phyloP scores from a whole-genome alignment of 1,140 invertebrate species.

The Paralvinella palmiformis region DNA sequence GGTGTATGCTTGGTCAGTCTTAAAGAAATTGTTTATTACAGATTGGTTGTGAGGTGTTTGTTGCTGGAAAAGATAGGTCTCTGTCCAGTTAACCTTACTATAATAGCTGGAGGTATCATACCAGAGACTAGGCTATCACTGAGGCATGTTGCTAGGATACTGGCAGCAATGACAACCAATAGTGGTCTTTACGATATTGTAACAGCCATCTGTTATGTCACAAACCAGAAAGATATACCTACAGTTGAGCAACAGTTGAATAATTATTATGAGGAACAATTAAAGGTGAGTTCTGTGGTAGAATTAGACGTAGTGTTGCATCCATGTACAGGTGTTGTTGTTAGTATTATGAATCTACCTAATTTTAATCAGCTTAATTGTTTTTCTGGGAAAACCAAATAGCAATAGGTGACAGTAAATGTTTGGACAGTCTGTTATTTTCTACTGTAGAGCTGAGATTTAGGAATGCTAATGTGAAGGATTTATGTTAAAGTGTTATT shows the following conservation, averaged over 20 bases:
- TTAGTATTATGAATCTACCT: not conserved
- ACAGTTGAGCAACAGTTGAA: conserved; percentile 30
- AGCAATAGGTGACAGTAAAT: too few relatives aligned
- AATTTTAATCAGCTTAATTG: not conserved
- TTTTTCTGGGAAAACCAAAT: not conserved
- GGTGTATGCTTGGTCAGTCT: conserved; percentile 19
- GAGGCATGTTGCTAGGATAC: conserved; percentile 71
- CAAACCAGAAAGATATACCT: conserved; percentile 31
- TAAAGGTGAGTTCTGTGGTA: too few relatives aligned
- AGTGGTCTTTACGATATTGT: conserved; percentile 67
- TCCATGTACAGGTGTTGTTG: not conserved
- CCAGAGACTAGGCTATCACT: conserved; percentile 74
- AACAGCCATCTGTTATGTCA: conserved; percentile 43
- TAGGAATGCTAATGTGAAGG: too few relatives aligned
- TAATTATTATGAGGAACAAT: not conserved
- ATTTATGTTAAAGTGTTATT: too few relatives aligned
- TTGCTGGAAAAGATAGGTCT: conserved; percentile 88
- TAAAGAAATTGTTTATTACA: conserved; percentile 38
- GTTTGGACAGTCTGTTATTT: too few relatives aligned
- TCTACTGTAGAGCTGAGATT: too few relatives aligned
- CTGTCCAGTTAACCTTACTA: conserved; percentile 74
- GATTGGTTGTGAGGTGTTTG: conserved; percentile 73
- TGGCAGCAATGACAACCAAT: conserved; percentile 69
- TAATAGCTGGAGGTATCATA: conserved; percentile 66
- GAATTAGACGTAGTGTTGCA: too few relatives aligned